phyloP scores from a whole-genome alignment of 2,113 vertebrate species.

The Pangasianodon gigas region DNA sequence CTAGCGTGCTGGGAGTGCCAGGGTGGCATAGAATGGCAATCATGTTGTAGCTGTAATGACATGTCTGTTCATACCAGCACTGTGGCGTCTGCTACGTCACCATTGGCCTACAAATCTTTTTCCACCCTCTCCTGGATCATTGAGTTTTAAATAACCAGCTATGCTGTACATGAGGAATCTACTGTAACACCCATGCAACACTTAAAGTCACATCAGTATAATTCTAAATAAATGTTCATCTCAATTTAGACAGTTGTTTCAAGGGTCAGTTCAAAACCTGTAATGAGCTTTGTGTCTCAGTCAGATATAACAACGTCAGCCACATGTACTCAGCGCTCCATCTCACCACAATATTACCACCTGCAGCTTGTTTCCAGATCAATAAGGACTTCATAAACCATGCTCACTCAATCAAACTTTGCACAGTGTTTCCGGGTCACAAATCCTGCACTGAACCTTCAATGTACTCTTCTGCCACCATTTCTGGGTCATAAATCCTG shows the following conservation, averaged over 20 bases:
- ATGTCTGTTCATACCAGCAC: constrained; percentile 42
- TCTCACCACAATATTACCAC: background rate
- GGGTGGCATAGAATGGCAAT: constrained; percentile 34
- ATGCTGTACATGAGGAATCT: background rate
- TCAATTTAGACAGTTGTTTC: background rate
- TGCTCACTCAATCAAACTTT: background rate
- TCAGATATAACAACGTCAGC: background rate
- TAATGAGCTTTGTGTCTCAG: background rate
- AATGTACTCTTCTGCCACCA: background rate
- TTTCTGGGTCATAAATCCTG: background rate
- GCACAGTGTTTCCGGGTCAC: background rate
- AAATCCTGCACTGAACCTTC: background rate
- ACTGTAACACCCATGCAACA: constrained; percentile 28
- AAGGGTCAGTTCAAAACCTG: background rate
- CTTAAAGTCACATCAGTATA: background rate
- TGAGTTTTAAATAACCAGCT: constrained; percentile 54
- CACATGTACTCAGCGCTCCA: background rate
- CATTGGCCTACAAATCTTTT: constrained; percentile 43
- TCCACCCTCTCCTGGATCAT: constrained; percentile 43
- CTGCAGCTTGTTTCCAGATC: background rate
- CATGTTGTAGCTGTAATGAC: constrained; percentile 45
- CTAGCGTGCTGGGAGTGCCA: constrained; percentile 16
- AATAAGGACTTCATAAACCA: background rate
- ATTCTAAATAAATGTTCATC: background rate
- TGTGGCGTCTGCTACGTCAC: constrained; percentile 38